Base-by-base conservation (phyloP, 2,113 vertebrate genomes). In the Ictidomys tridecemlineatus region DNA sequence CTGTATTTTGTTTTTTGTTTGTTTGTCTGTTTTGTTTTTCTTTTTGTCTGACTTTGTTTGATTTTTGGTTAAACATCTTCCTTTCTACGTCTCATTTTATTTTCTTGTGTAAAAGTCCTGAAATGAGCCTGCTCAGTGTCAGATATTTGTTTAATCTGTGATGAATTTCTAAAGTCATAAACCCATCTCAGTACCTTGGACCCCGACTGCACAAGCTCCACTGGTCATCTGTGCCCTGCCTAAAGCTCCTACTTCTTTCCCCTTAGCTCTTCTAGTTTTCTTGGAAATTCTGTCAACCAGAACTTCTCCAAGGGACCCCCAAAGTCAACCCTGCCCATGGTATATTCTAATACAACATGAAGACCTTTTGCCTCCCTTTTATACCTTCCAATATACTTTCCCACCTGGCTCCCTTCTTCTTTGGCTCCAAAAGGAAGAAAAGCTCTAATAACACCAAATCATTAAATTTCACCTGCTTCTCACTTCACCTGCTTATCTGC, bases 261-360 rank as follows among this genome's bases (percentile, higher is more conserved):
- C 10, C 10, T 53, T 8, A 14, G 12, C 14, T 76, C 42, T 69
- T 12, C 16, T 30, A 10, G 16, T 11, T 77, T 67, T 39, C 74
- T 42, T 88, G 20, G 58, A 28, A 6, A 17, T 58, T 8, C 24
- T 20, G 28, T 58, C 42, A n/a, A 13, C 10, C 20, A 8, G 4
- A 45, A 17, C 37, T 8, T 83, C 53, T 37, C 39, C 16, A 34
- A 14, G 22, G 8, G 56, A 28, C 16, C 7, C 48, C 10, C 12
- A 28, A 20, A 6, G 42, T 53, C 63, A 14, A 39, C 70, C 12
- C 4, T 10, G 1, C 48, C 34, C 0, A 0, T 3, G 5, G 6
- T 39, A 0, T 16, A 4, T 30, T 91, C 79, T 45, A 61, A 39
- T 9, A 37, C 32, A 13, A 26, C 10, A 3, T 8, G 13, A 18